These are phyloP conservation scores for Pelosia muscerda DNA, from an alignment of 2,888 invertebrate genomes.

Conservation along the genomic window DNA sequence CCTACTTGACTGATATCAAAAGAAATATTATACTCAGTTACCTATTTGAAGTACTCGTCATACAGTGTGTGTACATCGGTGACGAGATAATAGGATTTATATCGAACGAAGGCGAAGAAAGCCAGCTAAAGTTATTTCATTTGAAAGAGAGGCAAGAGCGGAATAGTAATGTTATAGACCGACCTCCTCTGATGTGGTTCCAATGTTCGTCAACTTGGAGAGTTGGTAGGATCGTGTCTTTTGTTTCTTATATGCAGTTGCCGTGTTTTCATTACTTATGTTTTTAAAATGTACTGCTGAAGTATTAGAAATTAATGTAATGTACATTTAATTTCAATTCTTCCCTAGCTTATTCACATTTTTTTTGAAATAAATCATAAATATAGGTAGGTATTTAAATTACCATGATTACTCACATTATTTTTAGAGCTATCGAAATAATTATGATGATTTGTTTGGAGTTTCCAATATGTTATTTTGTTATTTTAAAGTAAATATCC, in stretches of 20 bases:
- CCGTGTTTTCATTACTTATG: too few species aligned
- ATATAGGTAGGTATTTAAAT: too few species aligned
- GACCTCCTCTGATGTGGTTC: neutral
- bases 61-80: neutral
- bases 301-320: too few species aligned
- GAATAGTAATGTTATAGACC: slow-evolving; percentile 16
- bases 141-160: neutral
- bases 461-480: too few species aligned
- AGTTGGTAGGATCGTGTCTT: neutral
- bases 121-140: slow-evolving; percentile 17
- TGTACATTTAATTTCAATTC: too few species aligned
- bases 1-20: neutral
- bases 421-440: too few species aligned
- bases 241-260: neutral
- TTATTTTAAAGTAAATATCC: too few species aligned
- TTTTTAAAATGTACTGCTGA: too few species aligned
- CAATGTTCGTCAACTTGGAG: neutral
- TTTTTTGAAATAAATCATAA: too few species aligned
- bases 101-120: neutral
- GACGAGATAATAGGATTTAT: slow-evolving; percentile 15
- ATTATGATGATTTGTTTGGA: too few species aligned
- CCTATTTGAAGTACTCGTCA: neutral
- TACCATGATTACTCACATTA: too few species aligned
- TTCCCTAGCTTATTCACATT: too few species aligned
- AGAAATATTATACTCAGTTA: neutral